phyloP scores from a whole-genome alignment of 1,140 invertebrate species.

The Colletes latitarsis region DNA sequence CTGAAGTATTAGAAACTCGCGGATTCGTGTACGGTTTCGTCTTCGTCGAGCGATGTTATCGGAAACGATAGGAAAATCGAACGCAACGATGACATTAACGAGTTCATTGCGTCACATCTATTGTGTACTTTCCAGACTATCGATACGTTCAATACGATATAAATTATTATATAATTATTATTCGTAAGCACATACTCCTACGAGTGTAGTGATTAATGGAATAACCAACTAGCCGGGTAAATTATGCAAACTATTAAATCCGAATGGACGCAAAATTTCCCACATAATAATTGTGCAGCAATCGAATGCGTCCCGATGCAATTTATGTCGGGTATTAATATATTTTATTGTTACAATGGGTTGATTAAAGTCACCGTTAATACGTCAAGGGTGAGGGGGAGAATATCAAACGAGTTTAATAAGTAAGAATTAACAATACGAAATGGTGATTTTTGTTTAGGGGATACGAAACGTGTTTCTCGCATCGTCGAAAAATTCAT shows the following conservation, averaged over 20 bases:
- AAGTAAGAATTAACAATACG: background rate
- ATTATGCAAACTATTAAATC: conserved; percentile 69
- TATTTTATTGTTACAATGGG: conserved; percentile 32
- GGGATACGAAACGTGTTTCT: too few relatives aligned
- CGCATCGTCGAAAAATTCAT: background rate
- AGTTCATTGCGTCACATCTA: conserved; percentile 60
- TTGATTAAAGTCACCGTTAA: conserved; percentile 43
- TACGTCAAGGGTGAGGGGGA: background rate
- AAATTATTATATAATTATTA: conserved; percentile 64
- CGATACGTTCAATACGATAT: conserved; percentile 61
- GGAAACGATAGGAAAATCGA: conserved; percentile 12
- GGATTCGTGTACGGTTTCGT: conserved; percentile 13
- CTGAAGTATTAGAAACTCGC: conserved; percentile 46
- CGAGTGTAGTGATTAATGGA: conserved; percentile 61
- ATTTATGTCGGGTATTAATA: conserved; percentile 52
- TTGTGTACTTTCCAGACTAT: conserved; percentile 47
- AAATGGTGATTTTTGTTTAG: conserved; percentile 16
- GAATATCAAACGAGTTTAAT: background rate
- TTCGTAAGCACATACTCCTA: conserved; percentile 58
- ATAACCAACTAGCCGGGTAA: conserved; percentile 62
- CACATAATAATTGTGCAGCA: conserved; percentile 61
- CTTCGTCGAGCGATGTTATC: background rate
- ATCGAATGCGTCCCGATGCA: conserved; percentile 47
- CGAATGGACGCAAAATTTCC: conserved; percentile 60
- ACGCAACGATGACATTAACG: conserved; percentile 33